Evolutionary conservation across 2,888 invertebrate species (phyloP), one percentile per base, ranked within the genome.

Genomic region (Ochlodes sylvanus): DNA sequence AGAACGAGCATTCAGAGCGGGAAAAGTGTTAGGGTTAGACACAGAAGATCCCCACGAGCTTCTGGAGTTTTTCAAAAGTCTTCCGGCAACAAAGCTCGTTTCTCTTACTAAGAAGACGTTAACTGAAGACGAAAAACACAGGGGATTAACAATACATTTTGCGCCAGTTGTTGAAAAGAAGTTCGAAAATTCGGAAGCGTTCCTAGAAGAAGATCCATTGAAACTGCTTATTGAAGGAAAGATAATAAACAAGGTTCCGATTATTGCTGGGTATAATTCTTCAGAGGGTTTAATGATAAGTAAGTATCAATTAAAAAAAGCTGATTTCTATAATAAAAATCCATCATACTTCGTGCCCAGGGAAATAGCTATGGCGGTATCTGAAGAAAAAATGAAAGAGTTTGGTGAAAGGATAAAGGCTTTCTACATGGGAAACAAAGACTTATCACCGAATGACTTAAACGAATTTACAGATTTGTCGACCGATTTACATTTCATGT

Each of bases 101-200:
- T 73, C 70, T 10, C 55, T 80, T 7, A 83, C 81, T 0, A 60
- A 68, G 7, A 76, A 75, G 44, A 78, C 79, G 1, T 71, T 76
- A 68, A 75, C 77, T 1, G 62, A 66, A 0, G 81, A 82, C 12
- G 83, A 84, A 60, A 77, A 75, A 57, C 41, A 71, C 4, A 74
- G 79, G 68, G 80, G 79, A 0, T 62, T 84, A 12, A 77, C 79
- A 0, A 73, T 82, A 47, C 76, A 78, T 55, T 84, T 84, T 68
- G 72, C 71, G 10, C 85, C 86, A 0, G 82, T 83, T 10, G 72
- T 85, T 5, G 87, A 87, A 70, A 83, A 81, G 68, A 70, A 69
- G 32, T 82, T 82, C 70, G 61, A 70, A 0, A 63, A 76, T 56
- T 73, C 71, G 0, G 76, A 82, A 68, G 67, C 78, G 0, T 86